Percentiles rank a stretch among this genome's conserved stretches.
phyloP scores from a whole-genome alignment of 2,113 vertebrate genomes.

The Apteryx mantelli region DNA sequence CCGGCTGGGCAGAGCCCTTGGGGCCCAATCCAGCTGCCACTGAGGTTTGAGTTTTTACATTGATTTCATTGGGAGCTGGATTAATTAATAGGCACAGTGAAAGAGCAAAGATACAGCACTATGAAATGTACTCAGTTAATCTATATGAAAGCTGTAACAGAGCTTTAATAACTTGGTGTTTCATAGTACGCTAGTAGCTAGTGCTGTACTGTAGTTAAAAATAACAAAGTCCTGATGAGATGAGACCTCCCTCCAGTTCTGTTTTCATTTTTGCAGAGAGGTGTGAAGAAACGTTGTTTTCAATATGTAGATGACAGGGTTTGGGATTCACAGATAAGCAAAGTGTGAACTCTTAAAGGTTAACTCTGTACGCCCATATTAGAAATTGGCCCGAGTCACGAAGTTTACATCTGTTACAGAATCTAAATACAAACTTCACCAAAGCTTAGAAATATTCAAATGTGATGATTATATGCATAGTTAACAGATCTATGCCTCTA shows the following conservation, averaged over 20 bases:
- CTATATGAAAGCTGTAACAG: background rate
- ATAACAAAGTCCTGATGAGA: slow-evolving; percentile 30
- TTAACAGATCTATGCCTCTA: slow-evolving; percentile 40
- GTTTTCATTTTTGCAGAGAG: slow-evolving; percentile 52
- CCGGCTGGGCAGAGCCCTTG: accelerated
- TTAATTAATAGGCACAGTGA: background rate
- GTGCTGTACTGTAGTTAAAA: slow-evolving; percentile 35
- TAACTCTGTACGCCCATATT: slow-evolving; percentile 3
- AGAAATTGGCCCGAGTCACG: slow-evolving; percentile 24
- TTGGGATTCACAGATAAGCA: slow-evolving; percentile 58
- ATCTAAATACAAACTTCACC: slow-evolving; percentile 64
- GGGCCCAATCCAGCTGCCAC: background rate
- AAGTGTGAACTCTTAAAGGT: slow-evolving; percentile 64
- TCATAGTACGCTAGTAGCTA: background rate
- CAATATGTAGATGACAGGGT: slow-evolving; percentile 40
- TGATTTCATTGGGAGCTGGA: background rate
- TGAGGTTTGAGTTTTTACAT: background rate
- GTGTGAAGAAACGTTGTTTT: slow-evolving; percentile 45
- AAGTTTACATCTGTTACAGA: slow-evolving; percentile 59
- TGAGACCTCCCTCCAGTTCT: slow-evolving; percentile 35
- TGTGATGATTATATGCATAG: slow-evolving; percentile 66
- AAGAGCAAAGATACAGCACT: background rate
- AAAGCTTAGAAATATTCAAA: slow-evolving; percentile 61
- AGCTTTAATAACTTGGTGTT: background rate
- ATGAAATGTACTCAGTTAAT: background rate